A percentile compares a stretch with the other conserved stretches of the same genome.
Evolutionary conservation across 2,797 vertebrate genomes (phyloP).

Genomic region (Periophthalmus magnuspinnatus): DNA sequence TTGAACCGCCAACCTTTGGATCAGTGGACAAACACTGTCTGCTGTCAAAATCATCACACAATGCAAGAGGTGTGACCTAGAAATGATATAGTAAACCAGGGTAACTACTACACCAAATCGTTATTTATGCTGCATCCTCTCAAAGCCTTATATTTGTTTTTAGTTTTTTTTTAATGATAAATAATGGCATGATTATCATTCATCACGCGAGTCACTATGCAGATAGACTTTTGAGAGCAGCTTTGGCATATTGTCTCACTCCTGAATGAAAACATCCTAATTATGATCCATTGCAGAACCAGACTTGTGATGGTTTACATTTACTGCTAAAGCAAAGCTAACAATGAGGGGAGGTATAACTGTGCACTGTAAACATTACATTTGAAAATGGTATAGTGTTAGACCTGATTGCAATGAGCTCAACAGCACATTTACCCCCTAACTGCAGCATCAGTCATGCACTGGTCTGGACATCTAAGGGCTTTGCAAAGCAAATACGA

Average conservation of each 20-base stretch:
- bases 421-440: too few species aligned
- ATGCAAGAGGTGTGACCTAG: too few species aligned
- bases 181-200: background rate
- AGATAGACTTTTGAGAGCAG: constrained; percentile 14
- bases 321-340: background rate
- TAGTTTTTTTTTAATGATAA: constrained; percentile 18
- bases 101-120: background rate
- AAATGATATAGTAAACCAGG: background rate
- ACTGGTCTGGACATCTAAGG: too few species aligned
- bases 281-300: background rate
- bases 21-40: too few species aligned
- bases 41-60: too few species aligned
- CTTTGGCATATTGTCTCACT: constrained; percentile 4
- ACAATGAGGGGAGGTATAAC: background rate
- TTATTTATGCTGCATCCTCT: background rate
- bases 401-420: too few species aligned
- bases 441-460: too few species aligned
- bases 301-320: background rate
- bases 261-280: constrained; percentile 13
- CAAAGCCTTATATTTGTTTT: constrained; percentile 15
- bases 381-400: too few species aligned
- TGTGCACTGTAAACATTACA: background rate
- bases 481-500: too few species aligned
- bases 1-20: too few species aligned
- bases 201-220: background rate